Percentiles rank a stretch among this genome's conserved stretches.
Conservation (phyloP, 2,797 vertebrate species). For the Arctocebus calabarensis region DNA sequence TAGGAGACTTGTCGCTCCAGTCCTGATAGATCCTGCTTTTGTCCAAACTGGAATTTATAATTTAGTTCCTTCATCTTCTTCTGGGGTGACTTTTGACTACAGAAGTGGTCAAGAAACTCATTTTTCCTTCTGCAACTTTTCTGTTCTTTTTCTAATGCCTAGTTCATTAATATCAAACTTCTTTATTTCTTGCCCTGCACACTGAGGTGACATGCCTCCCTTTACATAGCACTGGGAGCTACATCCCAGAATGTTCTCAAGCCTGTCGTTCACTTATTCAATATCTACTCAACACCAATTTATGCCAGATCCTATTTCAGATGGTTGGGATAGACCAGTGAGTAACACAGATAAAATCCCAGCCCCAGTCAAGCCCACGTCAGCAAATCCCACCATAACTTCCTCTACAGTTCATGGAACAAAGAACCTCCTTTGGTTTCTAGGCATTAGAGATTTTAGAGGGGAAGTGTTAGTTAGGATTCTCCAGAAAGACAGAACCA, state of each 20-base stretch:
- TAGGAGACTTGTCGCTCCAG: accelerated
- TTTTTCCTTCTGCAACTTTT: not conserved
- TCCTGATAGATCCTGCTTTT: accelerated
- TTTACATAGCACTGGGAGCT: not conserved
- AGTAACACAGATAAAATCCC: accelerated
- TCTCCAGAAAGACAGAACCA: not conserved
- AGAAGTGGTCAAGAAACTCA: not conserved
- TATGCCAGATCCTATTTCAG: not conserved
- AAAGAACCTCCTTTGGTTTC: not conserved
- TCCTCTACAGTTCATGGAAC: accelerated
- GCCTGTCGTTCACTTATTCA: not conserved
- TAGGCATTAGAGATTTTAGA: accelerated
- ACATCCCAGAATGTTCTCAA: not conserved
- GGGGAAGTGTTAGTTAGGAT: not conserved
- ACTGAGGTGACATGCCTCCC: not conserved
- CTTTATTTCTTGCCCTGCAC: not conserved
- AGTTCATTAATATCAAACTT: no score
- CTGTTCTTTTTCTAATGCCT: no score
- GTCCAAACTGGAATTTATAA: not conserved
- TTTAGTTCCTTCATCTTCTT: not conserved
- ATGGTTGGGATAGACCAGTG: accelerated
- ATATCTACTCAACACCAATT: no score
- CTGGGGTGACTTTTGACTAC: not conserved
- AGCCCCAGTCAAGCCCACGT: accelerated
- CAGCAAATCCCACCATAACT: accelerated